Base-by-base conservation (phyloP, 2,888 invertebrate genomes). In the Oegoconia quadripuncta region DNA sequence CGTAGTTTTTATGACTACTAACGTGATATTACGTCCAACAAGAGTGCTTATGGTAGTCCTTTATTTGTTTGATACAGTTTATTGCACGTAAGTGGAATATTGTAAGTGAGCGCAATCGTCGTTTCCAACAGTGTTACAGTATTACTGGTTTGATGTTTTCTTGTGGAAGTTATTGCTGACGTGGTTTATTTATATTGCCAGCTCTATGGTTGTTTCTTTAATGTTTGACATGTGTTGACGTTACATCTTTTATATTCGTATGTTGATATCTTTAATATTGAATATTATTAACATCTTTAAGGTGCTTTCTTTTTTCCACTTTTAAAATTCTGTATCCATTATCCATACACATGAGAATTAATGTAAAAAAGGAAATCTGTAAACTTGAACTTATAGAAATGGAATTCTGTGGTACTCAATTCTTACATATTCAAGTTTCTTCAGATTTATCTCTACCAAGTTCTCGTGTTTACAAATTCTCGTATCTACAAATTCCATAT, bases 1-100 rank as follows among this genome's bases (percentile, higher is more conserved):
- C 70, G 69, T 75, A 74, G 69, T 75, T 82, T 81, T 82, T 83
- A 84, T 74, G 75, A 75, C 74, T 78, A 74, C 74, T 76, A 73
- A 79, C 76, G 58, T 55, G 52, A 73, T 73, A 76, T 79, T 73
- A 74, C 63, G 67, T 68, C 70, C 66, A 54, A 69, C 65, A 63
- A 64, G 59, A 67, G 64, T 64, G 65, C 70, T 73, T 74, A 68
- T 67, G 59, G 69, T 66, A 70, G 71, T 64, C 66, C 64, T 74
- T 76, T 77, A 77, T 80, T 73, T 71, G 66, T 73, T 71, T 69
- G 67, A 73, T 77, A 74, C 60, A 70, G 64, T 76, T 76, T 79
- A 77, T 77, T 67, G 67, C 63, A 59, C 62, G 59, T 66, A 66
- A 70, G 66, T 66, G 61, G 66, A 59, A 69, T 71, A 67, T 68